These are phyloP conservation scores for Archocentrus centrarchus DNA, from an alignment of 2,113 vertebrate genomes.

Conservation along the genomic window DNA sequence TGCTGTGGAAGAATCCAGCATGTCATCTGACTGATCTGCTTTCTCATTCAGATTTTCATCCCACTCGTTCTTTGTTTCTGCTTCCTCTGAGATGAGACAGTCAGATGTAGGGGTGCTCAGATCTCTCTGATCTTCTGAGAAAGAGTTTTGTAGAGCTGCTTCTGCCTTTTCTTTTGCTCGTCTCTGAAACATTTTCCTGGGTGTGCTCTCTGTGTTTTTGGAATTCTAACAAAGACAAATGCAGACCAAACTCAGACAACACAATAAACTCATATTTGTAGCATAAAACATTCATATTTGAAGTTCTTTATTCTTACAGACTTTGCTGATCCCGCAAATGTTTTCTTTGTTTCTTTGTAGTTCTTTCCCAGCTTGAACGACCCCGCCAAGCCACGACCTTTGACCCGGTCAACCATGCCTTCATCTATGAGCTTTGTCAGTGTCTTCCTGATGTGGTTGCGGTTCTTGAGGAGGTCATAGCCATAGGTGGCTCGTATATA, in stretches of 20 bases:
- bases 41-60: conserved; percentile 20
- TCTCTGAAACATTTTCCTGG: conserved; percentile 74
- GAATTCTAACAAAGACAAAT: conserved; percentile 53
- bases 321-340: conserved; percentile 78
- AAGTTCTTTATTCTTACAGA: conserved; percentile 78
- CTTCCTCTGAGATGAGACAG: conserved; percentile 8
- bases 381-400: conserved; percentile 93
- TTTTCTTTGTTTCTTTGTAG: conserved; percentile 89
- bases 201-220: conserved; percentile 50
- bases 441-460: conserved; percentile 89
- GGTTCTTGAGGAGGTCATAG: conserved; percentile 90
- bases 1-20: neutral
- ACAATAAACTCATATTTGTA: neutral
- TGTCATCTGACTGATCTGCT: conserved; percentile 16
- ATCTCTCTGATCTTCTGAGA: conserved; percentile 62
- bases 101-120: conserved; percentile 17
- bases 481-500: conserved; percentile 89
- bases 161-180: conserved; percentile 74
- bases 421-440: conserved; percentile 90
- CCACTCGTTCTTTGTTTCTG: conserved; percentile 19
- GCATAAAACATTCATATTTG: neutral
- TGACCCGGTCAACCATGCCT: conserved; percentile 90
- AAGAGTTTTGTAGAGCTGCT: conserved; percentile 54
- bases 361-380: conserved; percentile 96
- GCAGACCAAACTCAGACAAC: neutral